Base-by-base conservation (phyloP, 1,140 invertebrate genomes). In the Cydia pomonella region DNA sequence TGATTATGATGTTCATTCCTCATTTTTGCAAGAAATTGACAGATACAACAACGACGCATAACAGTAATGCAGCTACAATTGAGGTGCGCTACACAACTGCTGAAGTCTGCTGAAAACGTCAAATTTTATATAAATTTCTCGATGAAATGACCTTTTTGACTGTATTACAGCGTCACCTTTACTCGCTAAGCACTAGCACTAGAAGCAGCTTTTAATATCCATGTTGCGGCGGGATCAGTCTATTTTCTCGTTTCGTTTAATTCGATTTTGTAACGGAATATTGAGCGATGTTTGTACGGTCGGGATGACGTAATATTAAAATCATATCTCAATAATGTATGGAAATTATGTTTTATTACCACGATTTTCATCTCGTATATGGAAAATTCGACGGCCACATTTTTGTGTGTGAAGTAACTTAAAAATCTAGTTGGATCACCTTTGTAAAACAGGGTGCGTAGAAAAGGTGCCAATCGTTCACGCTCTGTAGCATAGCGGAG, bases 201-300 rank as follows among this genome's bases (percentile, higher is more conserved):
- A 59, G n/a, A 1, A 59, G 5, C 10, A 59, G 18, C 18, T 59
- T 59, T 59, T 59, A 59, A 59, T 59, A 59, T 59, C 53, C 53
- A 59, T 59, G 53, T 59, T 59, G 53, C 21, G 53, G 53, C 53
- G 53, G n/a, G 53, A 59, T 59, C 53, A 59, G 53, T 59, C 53
- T 59, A 59, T 59, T 59, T 59, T 59, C 53, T 59, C 53, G 53
- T 59, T 59, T 59, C 53, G 53, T 59, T 59, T 59, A 59, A 59
- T 59, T 59, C 53, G 53, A 59, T 59, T 59, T 59, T 59, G 21
- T 23, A 23, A 59, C 53, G 53, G 53, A 59, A 59, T 59, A 59
- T 59, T 59, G 53, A 59, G 21, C 53, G 53, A 59, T 59, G 53
- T 59, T 59, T 59, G 23, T 59, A 59, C 53, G 53, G 18, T 10